Evolutionary conservation across 2,888 invertebrate genomes (phyloP), one percentile per base, ranked within the genome.

Genomic region (Thereva unica): DNA sequence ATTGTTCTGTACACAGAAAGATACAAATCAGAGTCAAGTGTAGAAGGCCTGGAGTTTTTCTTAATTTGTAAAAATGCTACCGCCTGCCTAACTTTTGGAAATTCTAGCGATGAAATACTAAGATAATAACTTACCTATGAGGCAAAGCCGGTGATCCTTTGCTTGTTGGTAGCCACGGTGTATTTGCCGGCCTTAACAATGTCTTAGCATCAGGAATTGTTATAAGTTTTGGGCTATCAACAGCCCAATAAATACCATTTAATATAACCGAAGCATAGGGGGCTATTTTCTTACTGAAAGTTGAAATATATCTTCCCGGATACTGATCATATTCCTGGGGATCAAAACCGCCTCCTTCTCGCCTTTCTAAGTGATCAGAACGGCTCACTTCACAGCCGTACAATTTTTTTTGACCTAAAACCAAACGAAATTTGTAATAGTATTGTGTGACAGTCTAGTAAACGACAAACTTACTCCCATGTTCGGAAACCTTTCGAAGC

Each of bases 231-330:
- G 99, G 99, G 71, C 97, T 93, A 75, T 93, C 94, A 0, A 96
- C 93, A 0, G 97, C 97, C 97, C 97, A 99, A 82, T 98, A 99
- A 75, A 99, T 99, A 38, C 99, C 95, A 78, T 99, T 99, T 52
- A 99, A 86, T 68, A 99, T 89, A 1, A 97, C 95, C 0, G 97
- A 96, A 0, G 97, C 96, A 78, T 96, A 97, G 0, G 99, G 97
- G 0, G 98, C 99, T 72, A 99, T 95, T 86, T 92, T 95, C 76
- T 93, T 93, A 72, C 94, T 95, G 78, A 99, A 99, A 0, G 92
- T 95, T 4, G 98, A 98, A 64, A 93, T 92, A 77, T 98, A 99
- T 74, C 90, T 84, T 76, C 97, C 95, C 0, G 99, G 99, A 77
- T 91, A 89, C 72, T 92, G 89, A 64, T 96, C 94, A 79, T 95